Percentiles rank a stretch among this genome's conserved stretches.
These are phyloP conservation scores for Ispidina lecontei DNA, from an alignment of 2,797 vertebrate species.

Conservation along the genomic window DNA sequence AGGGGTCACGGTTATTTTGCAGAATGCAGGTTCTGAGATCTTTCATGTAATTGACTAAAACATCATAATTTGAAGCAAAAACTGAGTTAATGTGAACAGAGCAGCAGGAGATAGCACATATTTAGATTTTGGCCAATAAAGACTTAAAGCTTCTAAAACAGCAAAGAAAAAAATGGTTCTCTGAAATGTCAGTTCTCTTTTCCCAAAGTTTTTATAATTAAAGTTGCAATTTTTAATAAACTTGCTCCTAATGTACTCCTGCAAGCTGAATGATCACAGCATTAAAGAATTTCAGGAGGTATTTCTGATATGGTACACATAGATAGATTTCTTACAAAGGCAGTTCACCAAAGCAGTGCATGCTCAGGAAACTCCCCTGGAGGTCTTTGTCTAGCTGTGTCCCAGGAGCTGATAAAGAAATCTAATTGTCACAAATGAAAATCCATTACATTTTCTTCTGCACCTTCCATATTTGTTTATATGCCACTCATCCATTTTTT, in stretches of 20 bases:
- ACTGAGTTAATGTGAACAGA: not conserved
- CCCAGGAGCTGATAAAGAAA: not conserved
- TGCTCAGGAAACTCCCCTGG: not conserved
- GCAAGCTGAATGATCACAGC: not conserved
- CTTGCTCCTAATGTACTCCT: not conserved
- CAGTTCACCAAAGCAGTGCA: not conserved
- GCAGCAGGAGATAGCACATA: not conserved
- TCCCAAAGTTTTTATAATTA: not conserved
- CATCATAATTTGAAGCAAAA: not conserved
- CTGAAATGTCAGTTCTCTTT: not conserved
- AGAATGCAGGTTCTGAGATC: not conserved
- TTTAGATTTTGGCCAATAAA: not conserved
- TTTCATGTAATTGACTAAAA: not conserved
- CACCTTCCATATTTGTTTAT: constrained; percentile 22
- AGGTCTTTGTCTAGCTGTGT: not conserved
- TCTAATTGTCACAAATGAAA: not conserved
- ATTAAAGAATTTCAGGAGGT: not conserved
- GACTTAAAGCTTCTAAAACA: not conserved
- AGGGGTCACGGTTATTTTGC: not conserved
- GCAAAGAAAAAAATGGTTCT: constrained; percentile 18
- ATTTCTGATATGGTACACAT: not conserved
- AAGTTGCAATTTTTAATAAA: not conserved
- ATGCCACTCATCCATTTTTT: constrained; percentile 50
- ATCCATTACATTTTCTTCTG: constrained; percentile 50
- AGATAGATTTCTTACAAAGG: not conserved